Evolutionary conservation across 2,888 invertebrate genomes (phyloP).

Genomic region (Lissonota sp.): DNA sequence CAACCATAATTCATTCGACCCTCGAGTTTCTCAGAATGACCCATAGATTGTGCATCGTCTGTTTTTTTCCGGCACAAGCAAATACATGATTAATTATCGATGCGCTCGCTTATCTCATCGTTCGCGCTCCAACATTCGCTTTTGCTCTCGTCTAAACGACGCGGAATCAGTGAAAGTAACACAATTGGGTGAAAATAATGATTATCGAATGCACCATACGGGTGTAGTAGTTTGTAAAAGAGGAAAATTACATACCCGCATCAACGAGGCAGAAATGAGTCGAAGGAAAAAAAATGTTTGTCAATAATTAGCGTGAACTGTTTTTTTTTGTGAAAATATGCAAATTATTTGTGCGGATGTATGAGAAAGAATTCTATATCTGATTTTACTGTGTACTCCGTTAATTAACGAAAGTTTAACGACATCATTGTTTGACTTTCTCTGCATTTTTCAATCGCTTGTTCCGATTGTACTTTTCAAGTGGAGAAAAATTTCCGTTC

Average conservation of each 20-base stretch:
- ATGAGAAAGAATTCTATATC: no score
- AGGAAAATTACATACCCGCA: constrained; percentile 42
- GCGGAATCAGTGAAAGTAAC: constrained; percentile 32
- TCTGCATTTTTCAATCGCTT: no score
- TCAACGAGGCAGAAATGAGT: not conserved
- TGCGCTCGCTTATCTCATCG: constrained; percentile 33
- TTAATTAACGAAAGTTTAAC: no score
- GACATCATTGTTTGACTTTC: no score
- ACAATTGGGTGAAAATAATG: constrained; percentile 26
- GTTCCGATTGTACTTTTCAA: no score
- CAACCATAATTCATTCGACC: constrained; percentile 13
- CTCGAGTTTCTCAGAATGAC: not conserved
- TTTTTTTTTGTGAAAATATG: no score
- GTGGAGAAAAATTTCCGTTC: no score
- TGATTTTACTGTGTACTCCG: no score
- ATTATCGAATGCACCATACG: constrained; percentile 40
- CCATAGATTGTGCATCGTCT: not conserved
- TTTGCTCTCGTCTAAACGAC: constrained; percentile 7
- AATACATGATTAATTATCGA: not conserved
- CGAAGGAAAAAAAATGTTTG: not conserved
- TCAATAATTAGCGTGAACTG: not conserved
- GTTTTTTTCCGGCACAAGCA: not conserved
- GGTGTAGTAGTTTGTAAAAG: constrained; percentile 10
- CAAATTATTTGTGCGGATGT: no score
- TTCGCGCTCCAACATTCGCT: no score